Evolutionary conservation across 2,797 vertebrate species (phyloP), one percentile per base, ranked within the genome.

Genomic region (Myotis myotis): DNA sequence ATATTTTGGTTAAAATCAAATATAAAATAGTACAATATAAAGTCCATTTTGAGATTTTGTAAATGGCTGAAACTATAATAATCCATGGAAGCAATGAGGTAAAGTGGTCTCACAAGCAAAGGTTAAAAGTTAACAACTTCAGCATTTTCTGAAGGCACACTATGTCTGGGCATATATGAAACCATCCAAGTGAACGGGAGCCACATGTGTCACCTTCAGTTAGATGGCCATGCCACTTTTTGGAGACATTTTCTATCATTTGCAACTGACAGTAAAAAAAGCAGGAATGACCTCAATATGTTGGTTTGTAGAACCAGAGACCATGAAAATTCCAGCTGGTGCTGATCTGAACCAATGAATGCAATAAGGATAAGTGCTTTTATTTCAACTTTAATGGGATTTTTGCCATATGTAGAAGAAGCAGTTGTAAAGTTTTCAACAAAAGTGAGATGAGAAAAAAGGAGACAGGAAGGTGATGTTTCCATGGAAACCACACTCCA

Each of bases 301-400:
- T 92, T 93, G 87, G 38, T 64, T 38, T 95, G 30, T 87, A 49
- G 83, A 93, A 89, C 60, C 44, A 72, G 16, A 83, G 71, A 91
- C 88, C 92, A 96, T 95, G 83, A 79, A 97, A 96, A 97, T 75
- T 60, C 83, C 85, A 93, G 79, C 90, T 93, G 86, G 83, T 95
- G 15, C 13, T 94, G 62, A 85, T 79, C 44, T 78, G 94, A 94
- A 95, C 44, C 80, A 87, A 55, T 68, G 15, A 33, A 93, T 33
- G n/a, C 11, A 74, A 74, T 17, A 57, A 20, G 13, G 57, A 78
- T 92, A 76, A 78, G 25, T 44, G 30, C 7, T 89, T 93, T 81
- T n/a, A 78, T 84, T 87, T 84, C 68, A 70, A 25, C 33, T 84
- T 96, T 95, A 95, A 91, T 89, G 80, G 47, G 28, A 87, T 76